Conservation (phyloP, 1,140 invertebrate genomes). For the Pachyrhynchus sulphureomaculatus region DNA sequence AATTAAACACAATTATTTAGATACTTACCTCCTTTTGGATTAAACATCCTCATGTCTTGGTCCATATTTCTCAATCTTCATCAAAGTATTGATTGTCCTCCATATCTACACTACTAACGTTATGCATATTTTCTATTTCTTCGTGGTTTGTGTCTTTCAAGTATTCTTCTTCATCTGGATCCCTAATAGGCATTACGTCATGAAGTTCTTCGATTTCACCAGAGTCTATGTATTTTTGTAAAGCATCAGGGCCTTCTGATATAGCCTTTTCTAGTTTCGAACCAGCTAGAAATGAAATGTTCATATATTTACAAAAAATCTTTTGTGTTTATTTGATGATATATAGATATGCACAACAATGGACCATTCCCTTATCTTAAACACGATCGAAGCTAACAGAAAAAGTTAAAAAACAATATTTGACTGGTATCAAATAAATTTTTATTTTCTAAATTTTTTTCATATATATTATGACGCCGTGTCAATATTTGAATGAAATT, state of each 20-base stretch:
- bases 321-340: background rate
- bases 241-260: constrained; percentile 69
- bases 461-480: no score
- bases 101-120: constrained; percentile 42
- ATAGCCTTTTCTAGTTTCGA: constrained; percentile 73
- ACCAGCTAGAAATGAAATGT: constrained; percentile 58
- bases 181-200: constrained; percentile 68
- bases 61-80: constrained; percentile 37
- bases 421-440: no score
- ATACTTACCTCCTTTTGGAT: constrained; percentile 20
- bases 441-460: no score
- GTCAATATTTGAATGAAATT: no score
- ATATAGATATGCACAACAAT: background rate
- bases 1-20: background rate
- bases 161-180: constrained; percentile 61
- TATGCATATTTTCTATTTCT: constrained; percentile 26
- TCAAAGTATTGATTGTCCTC: constrained; percentile 18
- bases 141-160: constrained; percentile 47
- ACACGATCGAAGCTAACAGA: no score
- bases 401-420: no score
- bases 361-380: no score
- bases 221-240: constrained; percentile 73
- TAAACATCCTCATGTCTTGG: constrained; percentile 36
- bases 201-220: constrained; percentile 76
- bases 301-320: background rate